These are phyloP conservation scores for Gnathonemus longibarbis DNA, from an alignment of 2,113 vertebrate genomes.

Conservation along the genomic window DNA sequence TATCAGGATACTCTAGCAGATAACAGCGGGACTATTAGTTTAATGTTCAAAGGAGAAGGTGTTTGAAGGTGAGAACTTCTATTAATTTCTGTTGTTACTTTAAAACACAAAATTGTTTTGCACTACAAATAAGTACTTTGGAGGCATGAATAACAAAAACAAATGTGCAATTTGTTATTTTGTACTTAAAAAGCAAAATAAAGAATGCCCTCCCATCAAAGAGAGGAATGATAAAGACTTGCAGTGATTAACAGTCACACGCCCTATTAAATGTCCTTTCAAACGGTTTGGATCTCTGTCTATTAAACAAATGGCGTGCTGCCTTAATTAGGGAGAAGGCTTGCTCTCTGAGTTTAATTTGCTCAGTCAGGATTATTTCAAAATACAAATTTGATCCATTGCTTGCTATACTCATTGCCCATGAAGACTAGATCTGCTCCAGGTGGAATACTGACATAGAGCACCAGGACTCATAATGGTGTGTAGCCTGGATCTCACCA, in stretches of 20 bases:
- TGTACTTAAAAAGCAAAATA: slow-evolving; percentile 5
- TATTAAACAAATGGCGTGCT: not conserved
- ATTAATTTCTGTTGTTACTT: not conserved
- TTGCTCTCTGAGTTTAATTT: not conserved
- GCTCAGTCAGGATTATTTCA: not conserved
- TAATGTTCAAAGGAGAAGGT: not conserved
- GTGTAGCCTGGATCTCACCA: not conserved
- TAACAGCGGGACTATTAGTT: not conserved
- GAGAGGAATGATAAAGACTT: not conserved
- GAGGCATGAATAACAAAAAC: not conserved
- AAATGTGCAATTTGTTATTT: slow-evolving; percentile 7
- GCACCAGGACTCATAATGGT: not conserved
- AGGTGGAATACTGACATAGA: not conserved
- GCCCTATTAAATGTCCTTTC: slow-evolving; percentile 5
- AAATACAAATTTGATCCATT: not conserved
- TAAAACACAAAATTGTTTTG: not conserved
- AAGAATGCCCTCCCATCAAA: not conserved
- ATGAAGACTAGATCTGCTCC: not conserved
- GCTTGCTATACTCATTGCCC: not conserved
- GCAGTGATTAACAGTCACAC: slow-evolving; percentile 10
- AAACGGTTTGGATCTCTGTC: slow-evolving; percentile 1
- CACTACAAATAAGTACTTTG: slow-evolving; percentile 12
- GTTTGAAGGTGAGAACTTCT: slow-evolving; percentile 6
- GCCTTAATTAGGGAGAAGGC: not conserved
- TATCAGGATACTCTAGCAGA: not conserved